Evolutionary conservation across 2,797 vertebrate genomes (phyloP), one percentile per base, ranked within the genome.

Genomic region (Atherinosoma microstoma): DNA sequence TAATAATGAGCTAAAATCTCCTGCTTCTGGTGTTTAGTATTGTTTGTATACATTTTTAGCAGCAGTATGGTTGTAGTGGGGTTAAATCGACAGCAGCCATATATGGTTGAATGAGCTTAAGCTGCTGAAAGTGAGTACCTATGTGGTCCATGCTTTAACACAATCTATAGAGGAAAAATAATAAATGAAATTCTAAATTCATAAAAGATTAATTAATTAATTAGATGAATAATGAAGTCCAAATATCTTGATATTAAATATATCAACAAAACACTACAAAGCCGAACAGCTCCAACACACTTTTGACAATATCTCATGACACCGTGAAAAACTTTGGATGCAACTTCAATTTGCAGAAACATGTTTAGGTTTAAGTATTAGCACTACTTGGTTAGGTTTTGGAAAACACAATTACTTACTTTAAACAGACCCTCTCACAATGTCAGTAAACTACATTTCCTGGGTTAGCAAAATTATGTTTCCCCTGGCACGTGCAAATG

Each of bases 1-100:
- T 73, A n/a, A 32, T 22, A 35, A 70, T 72, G 45, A 73, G 58
- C 34, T 51, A 73, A 73, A 74, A 75, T 56, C 65, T 56, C 49
- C 40, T 49, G 59, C 35, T 60, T 45, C 73, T 6, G 6, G 68
- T 58, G 38, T 53, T 58, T 51, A 61, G 27, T 75, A 20, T 38
- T 68, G 67, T 70, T 68, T 51, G 36, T 60, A 49, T 30, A 59
- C 38, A 13, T 27, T n/a, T 24, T 56, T 24, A 56, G 49, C 56
- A 57, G 20, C 24, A 56, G 35, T 7, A 27, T 13, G 62, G 53
- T 45, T 49, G 58, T 16, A 35, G 58, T 22, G 18, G 53, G 57
- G 51, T 45, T 64, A 13, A 22, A 60, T 65, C 79, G 51, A 72
- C 67, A 73, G 76, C 36, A 58, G 63, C 38, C 51, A 45, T 63